These are phyloP conservation scores for Ichneumon xanthorius DNA, from an alignment of 2,888 invertebrate species.

Conservation along the genomic window DNA sequence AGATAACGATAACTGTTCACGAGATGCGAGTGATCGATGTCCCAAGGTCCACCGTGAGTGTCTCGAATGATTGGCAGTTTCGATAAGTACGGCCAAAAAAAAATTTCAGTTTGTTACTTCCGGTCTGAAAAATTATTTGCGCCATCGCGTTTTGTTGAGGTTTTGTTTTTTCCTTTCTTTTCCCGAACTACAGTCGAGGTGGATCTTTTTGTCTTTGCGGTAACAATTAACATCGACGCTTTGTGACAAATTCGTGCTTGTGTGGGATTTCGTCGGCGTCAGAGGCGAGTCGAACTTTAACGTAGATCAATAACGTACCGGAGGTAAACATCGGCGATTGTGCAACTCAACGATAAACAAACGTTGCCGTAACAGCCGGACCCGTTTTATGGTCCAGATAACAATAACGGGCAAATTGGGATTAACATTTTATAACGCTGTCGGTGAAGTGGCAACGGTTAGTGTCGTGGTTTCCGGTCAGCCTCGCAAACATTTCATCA, in stretches of 20 bases:
- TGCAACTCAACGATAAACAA: conserved; percentile 73
- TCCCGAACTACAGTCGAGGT: conserved; percentile 46
- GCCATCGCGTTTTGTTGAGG: conserved; percentile 2
- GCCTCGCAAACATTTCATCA: conserved; percentile 34
- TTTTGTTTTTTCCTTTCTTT: conserved; percentile 31
- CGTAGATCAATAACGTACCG: conserved; percentile 21
- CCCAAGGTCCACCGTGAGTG: conserved; percentile 58
- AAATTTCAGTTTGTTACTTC: conserved; percentile 33
- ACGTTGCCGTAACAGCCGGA: conserved; percentile 67
- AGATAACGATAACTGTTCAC: conserved; percentile 53
- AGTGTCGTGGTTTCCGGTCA: not conserved
- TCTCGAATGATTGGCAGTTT: conserved; percentile 11
- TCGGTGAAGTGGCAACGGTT: conserved; percentile 35
- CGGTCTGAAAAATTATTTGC: conserved; percentile 18
- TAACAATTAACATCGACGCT: conserved; percentile 54
- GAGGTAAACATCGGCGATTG: conserved; percentile 71
- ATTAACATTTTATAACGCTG: conserved; percentile 30
- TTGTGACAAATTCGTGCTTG: conserved; percentile 25
- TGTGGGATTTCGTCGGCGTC: conserved; percentile 12
- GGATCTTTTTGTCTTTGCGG: conserved; percentile 43
- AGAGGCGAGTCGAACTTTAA: conserved; percentile 20
- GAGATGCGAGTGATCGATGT: conserved; percentile 48
- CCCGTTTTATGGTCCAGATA: conserved; percentile 25
- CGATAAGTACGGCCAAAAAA: not conserved
- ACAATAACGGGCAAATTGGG: conserved; percentile 50